phyloP scores from a whole-genome alignment of 2,797 vertebrate genomes.

The Furcifer pardalis region DNA sequence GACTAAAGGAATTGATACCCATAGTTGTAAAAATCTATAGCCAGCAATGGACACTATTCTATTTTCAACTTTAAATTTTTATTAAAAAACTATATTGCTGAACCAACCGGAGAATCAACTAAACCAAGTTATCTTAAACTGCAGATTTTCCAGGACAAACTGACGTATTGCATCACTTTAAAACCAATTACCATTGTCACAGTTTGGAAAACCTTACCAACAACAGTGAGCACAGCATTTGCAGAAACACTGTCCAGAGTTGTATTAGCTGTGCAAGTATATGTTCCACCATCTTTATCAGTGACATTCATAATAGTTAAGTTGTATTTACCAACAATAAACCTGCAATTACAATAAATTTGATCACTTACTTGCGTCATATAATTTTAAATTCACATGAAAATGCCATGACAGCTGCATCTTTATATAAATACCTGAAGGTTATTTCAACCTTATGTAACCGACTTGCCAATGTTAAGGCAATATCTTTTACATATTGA shows the following conservation, averaged over 20 bases:
- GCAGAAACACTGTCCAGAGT: conserved; percentile 92
- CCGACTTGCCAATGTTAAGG: background rate
- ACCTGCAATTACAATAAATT: conserved; percentile 78
- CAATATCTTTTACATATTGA: background rate
- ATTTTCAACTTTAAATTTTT: background rate
- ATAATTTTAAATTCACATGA: conserved; percentile 34
- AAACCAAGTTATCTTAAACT: background rate
- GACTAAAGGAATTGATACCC: background rate
- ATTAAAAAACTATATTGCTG: background rate
- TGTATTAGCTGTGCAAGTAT: conserved; percentile 93
- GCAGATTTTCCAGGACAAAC: background rate
- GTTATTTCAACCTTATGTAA: background rate
- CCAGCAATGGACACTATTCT: background rate
- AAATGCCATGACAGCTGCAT: conserved; percentile 9
- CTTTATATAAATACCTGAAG: background rate
- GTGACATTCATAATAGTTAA: conserved; percentile 88
- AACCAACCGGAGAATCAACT: background rate
- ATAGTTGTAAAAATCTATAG: background rate
- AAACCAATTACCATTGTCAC: background rate
- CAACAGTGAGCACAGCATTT: conserved; percentile 90
- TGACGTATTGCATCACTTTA: background rate
- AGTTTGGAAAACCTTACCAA: conserved; percentile 83
- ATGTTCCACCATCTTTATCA: conserved; percentile 89
- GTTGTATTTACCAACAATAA: conserved; percentile 84
- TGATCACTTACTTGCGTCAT: conserved; percentile 38